Base-by-base conservation (phyloP, 2,797 vertebrate genomes). In the Hydrolagus colliei region DNA sequence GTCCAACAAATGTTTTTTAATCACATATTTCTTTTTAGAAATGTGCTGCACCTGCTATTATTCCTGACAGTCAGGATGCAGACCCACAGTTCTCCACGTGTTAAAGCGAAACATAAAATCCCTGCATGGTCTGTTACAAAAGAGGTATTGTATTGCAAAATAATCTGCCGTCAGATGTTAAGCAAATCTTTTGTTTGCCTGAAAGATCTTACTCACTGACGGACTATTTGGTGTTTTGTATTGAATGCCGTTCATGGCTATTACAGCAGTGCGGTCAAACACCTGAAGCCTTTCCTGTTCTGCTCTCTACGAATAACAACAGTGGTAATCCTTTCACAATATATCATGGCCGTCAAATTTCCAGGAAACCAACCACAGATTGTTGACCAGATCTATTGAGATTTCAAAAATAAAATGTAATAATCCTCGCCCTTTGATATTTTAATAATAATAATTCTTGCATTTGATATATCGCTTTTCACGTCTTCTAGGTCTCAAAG, bases 81-180 rank as follows among this genome's bases (percentile, higher is more conserved):
- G 79, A 35, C 1, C 16, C 65, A 71, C 18, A 71, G 32, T 52
- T 27, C 27, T 27, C 27, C 27, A 27, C 27, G 27, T 27, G 27
- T n/a, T 71, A 63, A 84, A 84, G 79, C 68, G 63, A 71, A 84
- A 71, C 16, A 10, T 71, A 63, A 71, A 84, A 84, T 84, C 20
- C 71, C 65, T 65, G 71, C 12, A 20, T 41, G 65, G 13, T 68
- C 65, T 20, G 20, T 84, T 35, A 20, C 63, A 35, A 68, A 52
- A 84, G 16, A 41, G 62, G 14, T 32, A 84, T 84, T 71, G 65
- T 52, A 41, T n/a, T 52, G 62, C 71, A 84, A 84, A 52, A 18
- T 63, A 71, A 41, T 84, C 32, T n/a, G 68, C 65, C 35, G 79
- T 68, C 41, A 84, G 71, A 52, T 84, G 71, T 84, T 84, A 41